Base-by-base conservation (phyloP, 2,888 invertebrate species). In the Selenia dentaria region DNA sequence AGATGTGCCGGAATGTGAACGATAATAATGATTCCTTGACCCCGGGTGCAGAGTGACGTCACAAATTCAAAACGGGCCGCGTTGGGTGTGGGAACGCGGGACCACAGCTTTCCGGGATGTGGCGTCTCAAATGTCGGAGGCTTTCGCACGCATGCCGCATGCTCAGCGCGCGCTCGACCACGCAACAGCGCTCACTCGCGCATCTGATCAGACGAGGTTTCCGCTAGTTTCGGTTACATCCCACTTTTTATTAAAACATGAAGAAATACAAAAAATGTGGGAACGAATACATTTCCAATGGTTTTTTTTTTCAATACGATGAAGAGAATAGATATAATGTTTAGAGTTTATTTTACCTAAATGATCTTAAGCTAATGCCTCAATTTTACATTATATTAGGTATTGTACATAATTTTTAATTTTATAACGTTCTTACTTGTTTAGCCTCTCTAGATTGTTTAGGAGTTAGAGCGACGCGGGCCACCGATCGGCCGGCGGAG, bases 71-170 rank as follows among this genome's bases (percentile, higher is more conserved):
- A 54, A 35, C 46, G 40, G 40, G 40, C 26, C 51, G 51, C 31
- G 41, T 52, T 29, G 56, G 57, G 62, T 76, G 81, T 81, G 81
- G 78, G 79, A 81, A 81, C 77, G 59, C 57, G 57, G 64, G 63
- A 79, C 83, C 83, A 64, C 83, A 89, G 68, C 75, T 80, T 86
- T 91, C 91, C 91, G 91, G 91, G 91, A 91, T 91, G 91, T 91
- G 79, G 83, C 74, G 83, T 73, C 74, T 84, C 85, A 70, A 70
- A 70, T 85, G 78, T 79, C 86, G 64, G 50, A 70, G 66, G 65
- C 81, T 80, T 86, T 86, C 85, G 87, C 86, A 84, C 78, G 84
- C 80, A 79, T 70, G 70, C 78, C 77, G 84, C 82, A 80, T 72
- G 70, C 79, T 71, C 74, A 54, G 67, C 55, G 72, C 58, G 64